These are phyloP conservation scores for Podarcis siculus DNA, from an alignment of 2,797 vertebrate species.

Conservation along the genomic window DNA sequence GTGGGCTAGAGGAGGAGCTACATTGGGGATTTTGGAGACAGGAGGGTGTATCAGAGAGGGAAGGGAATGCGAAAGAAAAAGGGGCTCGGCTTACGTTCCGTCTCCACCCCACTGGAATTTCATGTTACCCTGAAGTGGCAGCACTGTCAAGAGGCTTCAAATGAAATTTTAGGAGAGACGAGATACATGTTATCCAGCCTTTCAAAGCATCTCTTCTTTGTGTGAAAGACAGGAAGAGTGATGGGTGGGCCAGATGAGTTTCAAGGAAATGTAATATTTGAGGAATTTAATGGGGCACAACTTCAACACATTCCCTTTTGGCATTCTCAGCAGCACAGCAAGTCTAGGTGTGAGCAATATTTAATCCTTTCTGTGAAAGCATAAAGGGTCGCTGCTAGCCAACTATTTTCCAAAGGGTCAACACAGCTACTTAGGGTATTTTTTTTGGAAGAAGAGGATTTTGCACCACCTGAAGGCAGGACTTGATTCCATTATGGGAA, in stretches of 20 bases:
- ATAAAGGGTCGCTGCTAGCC: too few relatives aligned
- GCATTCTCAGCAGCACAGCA: not conserved
- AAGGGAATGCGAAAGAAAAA: not conserved
- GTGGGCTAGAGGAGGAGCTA: not conserved
- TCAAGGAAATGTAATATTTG: not conserved
- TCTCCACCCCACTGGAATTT: too few relatives aligned
- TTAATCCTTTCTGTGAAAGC: not conserved
- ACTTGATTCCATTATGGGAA: too few relatives aligned
- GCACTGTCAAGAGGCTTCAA: not conserved
- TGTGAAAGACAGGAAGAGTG: constrained; percentile 41
- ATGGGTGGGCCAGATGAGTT: constrained; percentile 12
- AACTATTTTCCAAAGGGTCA: too few relatives aligned
- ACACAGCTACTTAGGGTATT: too few relatives aligned
- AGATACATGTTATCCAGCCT: constrained; percentile 27
- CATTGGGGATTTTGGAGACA: not conserved
- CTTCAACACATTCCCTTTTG: constrained; percentile 42
- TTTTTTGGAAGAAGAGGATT: too few relatives aligned
- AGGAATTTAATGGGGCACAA: constrained; percentile 35
- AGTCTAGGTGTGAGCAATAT: constrained; percentile 15
- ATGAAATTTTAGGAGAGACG: not conserved
- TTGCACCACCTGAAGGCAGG: too few relatives aligned
- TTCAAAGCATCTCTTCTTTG: constrained; percentile 29
- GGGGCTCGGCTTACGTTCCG: too few relatives aligned
- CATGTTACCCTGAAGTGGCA: not conserved
- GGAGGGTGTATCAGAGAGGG: not conserved